Percentiles rank a stretch among this genome's conserved stretches.
phyloP scores from a whole-genome alignment of 64 coral and sea anemone genomes.

The Montipora sp. region DNA sequence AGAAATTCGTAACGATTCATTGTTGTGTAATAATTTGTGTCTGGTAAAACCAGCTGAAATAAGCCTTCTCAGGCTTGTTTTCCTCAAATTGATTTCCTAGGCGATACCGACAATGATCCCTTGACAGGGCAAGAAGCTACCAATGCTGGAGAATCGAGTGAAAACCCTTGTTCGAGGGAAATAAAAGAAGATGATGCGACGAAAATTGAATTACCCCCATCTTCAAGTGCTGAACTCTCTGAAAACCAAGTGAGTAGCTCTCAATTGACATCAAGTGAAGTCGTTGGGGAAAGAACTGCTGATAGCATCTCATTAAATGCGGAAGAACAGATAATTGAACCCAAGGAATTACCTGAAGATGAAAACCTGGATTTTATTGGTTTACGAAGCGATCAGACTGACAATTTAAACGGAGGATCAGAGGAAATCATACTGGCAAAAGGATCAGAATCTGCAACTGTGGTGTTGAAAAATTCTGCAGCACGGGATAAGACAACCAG shows the following conservation, averaged over 20 bases:
- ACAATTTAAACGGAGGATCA: background rate
- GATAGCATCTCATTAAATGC: background rate
- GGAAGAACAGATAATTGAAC: background rate
- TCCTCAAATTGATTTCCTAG: conserved; percentile 1
- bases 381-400: background rate
- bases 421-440: background rate
- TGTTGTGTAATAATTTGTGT: background rate
- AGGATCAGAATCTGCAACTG: background rate
- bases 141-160: background rate
- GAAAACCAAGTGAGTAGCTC: background rate
- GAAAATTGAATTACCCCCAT: background rate
- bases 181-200: background rate
- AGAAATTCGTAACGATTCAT: background rate
- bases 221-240: background rate
- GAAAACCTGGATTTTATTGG: background rate
- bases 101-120: background rate
- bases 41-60: background rate
- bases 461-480: background rate
- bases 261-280: background rate
- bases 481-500: background rate
- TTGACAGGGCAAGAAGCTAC: background rate
- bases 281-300: background rate
- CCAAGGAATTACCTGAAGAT: background rate
- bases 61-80: background rate
- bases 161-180: background rate